Evolutionary conservation across 2,113 vertebrate genomes (phyloP), one percentile per base, ranked within the genome.

Genomic region (Phaetusa simplex): DNA sequence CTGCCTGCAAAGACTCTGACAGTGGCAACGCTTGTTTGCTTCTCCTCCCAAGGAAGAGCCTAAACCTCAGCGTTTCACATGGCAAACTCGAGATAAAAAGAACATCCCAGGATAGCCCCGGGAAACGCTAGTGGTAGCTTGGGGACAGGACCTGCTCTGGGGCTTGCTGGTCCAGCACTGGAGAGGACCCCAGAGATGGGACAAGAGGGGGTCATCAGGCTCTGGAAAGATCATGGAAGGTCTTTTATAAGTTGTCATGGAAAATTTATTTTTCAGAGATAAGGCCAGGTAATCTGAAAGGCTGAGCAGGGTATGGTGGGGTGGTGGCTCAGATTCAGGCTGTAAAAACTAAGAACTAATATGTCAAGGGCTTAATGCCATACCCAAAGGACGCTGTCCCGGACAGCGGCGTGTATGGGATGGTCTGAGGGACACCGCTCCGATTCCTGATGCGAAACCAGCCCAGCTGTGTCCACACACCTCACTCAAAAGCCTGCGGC

Each of bases 401-500:
- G 65, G 27, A 22, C 30, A 43, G 71, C 18, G 38, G 21, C 1
- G 0, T 0, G 22, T 23, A 1, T 2, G 32, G 53, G 56, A 42
- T 3, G 4, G n/a, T 29, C 42, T 13, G 70, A 50, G 62, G 26
- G 56, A 23, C n/a, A 23, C 43, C 0, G 0, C 26, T 43, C 14
- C 10, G 34, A 29, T 24, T 42, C 49, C 43, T 64, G 70, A 10
- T 4, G 30, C 5, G 0, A 70, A 81, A 55, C 43, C 56, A 74
- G 12, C 40, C 70, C 73, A 13, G 53, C 21, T 15, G 66, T 9
- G 11, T 21, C 73, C 50, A 13, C 24, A 52, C 11, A 32, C 38
- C 34, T n/a, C 50, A 2, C 43, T 38, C 55, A 26, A 30, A 52
- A 34, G 12, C 45, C 80, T 9, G 11, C 1, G 1, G 34, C 86